Evolutionary conservation across 2,797 vertebrate species (phyloP).

Genomic region (Cossypha niveicapilla): DNA sequence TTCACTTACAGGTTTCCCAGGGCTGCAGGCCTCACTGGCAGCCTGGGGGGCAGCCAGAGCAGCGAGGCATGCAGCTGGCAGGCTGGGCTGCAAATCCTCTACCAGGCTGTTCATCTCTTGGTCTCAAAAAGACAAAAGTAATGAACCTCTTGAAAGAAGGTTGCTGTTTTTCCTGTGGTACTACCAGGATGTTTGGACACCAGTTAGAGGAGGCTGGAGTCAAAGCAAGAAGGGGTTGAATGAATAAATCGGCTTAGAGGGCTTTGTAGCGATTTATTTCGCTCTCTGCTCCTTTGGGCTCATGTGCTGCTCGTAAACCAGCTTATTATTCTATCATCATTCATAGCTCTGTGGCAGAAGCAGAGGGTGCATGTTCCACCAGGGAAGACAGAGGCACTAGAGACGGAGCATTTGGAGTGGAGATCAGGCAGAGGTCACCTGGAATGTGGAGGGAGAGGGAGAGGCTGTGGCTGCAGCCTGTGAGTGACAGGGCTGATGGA

Average conservation of each 20-base stretch:
- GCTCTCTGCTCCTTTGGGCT: conserved; percentile 51
- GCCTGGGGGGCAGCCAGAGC: not conserved
- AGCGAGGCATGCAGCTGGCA: not conserved
- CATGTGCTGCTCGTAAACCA: conserved; percentile 41
- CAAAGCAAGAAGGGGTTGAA: conserved; percentile 25
- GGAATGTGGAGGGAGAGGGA: not conserved
- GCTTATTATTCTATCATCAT: conserved; percentile 63
- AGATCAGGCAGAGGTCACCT: conserved; percentile 46
- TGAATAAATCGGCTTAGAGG: conserved; percentile 55
- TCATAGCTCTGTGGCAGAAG: conserved; percentile 32
- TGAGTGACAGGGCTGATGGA: not conserved
- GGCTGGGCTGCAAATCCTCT: not conserved
- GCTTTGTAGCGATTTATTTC: conserved; percentile 60
- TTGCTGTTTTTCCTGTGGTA: conserved; percentile 1
- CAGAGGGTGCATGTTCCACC: conserved; percentile 2
- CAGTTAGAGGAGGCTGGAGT: not conserved
- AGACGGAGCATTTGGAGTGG: not conserved
- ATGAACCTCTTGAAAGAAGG: conserved; percentile 1
- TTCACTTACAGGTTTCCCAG: not conserved
- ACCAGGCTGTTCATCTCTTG: not conserved
- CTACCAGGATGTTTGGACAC: conserved; percentile 3
- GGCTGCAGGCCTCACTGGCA: not conserved
- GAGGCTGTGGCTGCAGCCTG: not conserved
- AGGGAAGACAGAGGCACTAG: conserved; percentile 25
- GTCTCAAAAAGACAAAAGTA: conserved; percentile 13